phyloP scores from a whole-genome alignment of 2,888 invertebrate genomes.

The Calliopum simillimum region DNA sequence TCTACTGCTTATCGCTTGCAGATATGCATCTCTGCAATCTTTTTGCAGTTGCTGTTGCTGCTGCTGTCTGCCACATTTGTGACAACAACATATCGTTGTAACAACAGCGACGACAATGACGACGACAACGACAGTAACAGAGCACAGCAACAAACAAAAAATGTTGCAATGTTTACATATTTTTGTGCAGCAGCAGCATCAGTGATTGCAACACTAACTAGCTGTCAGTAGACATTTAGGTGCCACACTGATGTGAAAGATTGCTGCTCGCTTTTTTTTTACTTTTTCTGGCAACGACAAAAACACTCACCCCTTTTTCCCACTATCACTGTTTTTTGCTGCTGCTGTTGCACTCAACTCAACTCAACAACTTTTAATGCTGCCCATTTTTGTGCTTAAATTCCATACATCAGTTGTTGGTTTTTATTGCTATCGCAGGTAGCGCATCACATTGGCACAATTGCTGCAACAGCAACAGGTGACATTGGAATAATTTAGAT shows the following conservation, averaged over 20 bases:
- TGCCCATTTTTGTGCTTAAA: slow-evolving; percentile 24
- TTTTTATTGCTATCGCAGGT: slow-evolving; percentile 48
- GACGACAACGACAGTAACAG: slow-evolving; percentile 1
- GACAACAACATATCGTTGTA: slow-evolving; percentile 5
- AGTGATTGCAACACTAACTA: background rate
- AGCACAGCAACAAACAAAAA: background rate
- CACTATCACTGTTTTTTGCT: background rate
- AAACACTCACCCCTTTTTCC: background rate
- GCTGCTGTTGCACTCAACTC: background rate
- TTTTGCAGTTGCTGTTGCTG: background rate
- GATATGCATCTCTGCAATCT: slow-evolving; percentile 20
- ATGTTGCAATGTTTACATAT: background rate
- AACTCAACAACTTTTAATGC: background rate
- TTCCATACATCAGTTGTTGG: slow-evolving; percentile 23
- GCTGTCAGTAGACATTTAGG: slow-evolving; percentile 19
- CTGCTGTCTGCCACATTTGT: slow-evolving; percentile 1
- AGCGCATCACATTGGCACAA: slow-evolving; percentile 31
- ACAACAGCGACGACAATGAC: slow-evolving; percentile 12
- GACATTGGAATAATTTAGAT: slow-evolving; percentile 55
- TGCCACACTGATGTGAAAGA: slow-evolving; percentile 17
- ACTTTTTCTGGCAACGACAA: background rate
- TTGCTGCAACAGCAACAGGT: slow-evolving; percentile 56
- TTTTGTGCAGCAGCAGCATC: background rate
- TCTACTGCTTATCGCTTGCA: slow-evolving; percentile 6
- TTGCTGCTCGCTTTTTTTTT: background rate